Evolutionary conservation across 2,888 invertebrate species (phyloP), one percentile per base, ranked within the genome.

Genomic region (Auanema freiburgensis): DNA sequence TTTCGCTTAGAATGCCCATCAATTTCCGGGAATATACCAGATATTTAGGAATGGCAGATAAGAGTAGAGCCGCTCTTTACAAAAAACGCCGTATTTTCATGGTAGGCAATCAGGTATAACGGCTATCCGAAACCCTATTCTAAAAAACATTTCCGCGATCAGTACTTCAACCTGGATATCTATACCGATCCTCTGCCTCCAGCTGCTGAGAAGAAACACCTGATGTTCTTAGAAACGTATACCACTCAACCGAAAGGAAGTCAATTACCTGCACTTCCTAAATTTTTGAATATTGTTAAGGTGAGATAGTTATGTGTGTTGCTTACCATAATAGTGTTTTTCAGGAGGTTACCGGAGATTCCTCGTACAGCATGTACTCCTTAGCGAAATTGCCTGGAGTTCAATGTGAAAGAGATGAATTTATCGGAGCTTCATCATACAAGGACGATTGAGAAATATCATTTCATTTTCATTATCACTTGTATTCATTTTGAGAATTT

Each of bases 151-250:
- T 41, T n/a, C 18, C 24, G 12, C n/a, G 40, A 46, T 52, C 60
- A 78, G 80, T 77, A 75, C 66, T 79, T 79, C 74, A 78, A 81
- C 60, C 65, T 82, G 68, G 82, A 82, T 72, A 76, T 79, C 62
- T 82, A 78, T 75, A 71, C 71, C 56, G 73, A 78, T 23, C 82
- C 82, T 3, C 72, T 79, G 24, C 82, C 82, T 18, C 79, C 80
- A 49, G 66, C 69, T 18, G 65, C 67, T 42, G 60, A 72, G 21
- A 76, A 75, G 18, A 63, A 72, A 16, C 74, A 70, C 23, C 57
- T 81, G 54, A 79, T 83, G 70, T 79, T 83, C 57, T 69, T 82
- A 67, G 82, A 82, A 71, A 80, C 80, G 24, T 83, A 81, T 59
- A 82, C 82, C 16, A 80, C 79, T 11, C 71, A 67, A 14, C 74